phyloP scores from a whole-genome alignment of 2,113 vertebrate genomes.

The Crotalus viridis region DNA sequence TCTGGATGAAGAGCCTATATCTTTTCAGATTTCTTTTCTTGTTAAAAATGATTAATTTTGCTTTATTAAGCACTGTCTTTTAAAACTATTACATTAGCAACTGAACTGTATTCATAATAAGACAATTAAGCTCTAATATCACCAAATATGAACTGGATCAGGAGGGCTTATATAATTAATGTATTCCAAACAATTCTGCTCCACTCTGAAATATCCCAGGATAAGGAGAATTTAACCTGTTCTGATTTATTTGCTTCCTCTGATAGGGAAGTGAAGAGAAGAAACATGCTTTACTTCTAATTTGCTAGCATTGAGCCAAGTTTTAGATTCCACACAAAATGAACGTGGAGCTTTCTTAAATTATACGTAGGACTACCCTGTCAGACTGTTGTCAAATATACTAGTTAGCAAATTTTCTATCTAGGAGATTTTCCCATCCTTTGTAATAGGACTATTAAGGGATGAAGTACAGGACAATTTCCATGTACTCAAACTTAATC shows the following conservation, averaged over 20 bases:
- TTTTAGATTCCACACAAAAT: neutral
- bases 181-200: neutral
- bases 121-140: neutral
- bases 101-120: neutral
- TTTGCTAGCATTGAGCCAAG: neutral
- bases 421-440: neutral
- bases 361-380: neutral
- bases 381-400: neutral
- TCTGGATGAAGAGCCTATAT: neutral
- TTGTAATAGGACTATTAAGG: neutral
- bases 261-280: neutral
- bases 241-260: neutral
- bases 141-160: neutral
- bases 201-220: neutral
- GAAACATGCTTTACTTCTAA: neutral
- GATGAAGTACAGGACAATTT: neutral
- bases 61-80: neutral
- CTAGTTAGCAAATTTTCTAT: neutral
- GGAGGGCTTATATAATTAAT: neutral
- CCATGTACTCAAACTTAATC: neutral
- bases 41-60: neutral
- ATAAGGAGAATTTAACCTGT: neutral
- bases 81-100: neutral
- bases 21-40: neutral
- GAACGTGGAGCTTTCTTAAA: neutral